Evolutionary conservation across 2,888 invertebrate species (phyloP).

Genomic region (Heliconius sara): DNA sequence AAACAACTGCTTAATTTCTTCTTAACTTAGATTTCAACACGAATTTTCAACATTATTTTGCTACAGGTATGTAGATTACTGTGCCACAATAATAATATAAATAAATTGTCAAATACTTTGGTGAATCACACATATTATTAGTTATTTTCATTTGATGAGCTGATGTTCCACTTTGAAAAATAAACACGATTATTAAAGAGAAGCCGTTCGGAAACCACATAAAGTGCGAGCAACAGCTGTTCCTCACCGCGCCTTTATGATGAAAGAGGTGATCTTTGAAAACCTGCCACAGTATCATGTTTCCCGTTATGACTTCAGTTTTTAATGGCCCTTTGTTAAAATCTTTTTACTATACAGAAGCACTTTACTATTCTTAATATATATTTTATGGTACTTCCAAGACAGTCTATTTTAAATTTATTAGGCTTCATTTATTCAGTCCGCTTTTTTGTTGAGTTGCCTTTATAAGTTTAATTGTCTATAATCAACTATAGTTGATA

Average conservation of each 20-base stretch:
- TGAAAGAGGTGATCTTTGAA: slow-evolving; percentile 74
- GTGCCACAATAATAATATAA: slow-evolving; percentile 34
- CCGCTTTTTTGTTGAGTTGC: background rate
- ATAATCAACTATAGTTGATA: background rate
- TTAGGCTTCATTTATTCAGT: background rate
- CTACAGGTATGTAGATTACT: background rate
- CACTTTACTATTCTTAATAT: slow-evolving; percentile 70
- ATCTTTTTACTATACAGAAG: slow-evolving; percentile 73
- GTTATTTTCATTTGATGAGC: slow-evolving; percentile 68
- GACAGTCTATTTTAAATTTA: slow-evolving; percentile 6
- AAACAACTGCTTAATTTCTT: background rate
- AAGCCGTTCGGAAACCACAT: slow-evolving; percentile 78
- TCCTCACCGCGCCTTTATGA: slow-evolving; percentile 76
- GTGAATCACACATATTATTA: slow-evolving; percentile 63
- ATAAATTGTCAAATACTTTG: slow-evolving; percentile 41
- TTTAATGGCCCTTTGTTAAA: slow-evolving; percentile 78
- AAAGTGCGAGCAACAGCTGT: slow-evolving; percentile 79
- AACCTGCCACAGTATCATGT: slow-evolving; percentile 76
- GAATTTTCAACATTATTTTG: background rate
- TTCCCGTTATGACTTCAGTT: slow-evolving; percentile 83
- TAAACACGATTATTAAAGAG: slow-evolving; percentile 82
- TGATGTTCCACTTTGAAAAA: slow-evolving; percentile 74
- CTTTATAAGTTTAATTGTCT: too few species aligned
- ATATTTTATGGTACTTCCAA: slow-evolving; percentile 29
- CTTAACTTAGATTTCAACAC: background rate